phyloP scores from a whole-genome alignment of 2,888 invertebrate genomes.

The Spisula solida region DNA sequence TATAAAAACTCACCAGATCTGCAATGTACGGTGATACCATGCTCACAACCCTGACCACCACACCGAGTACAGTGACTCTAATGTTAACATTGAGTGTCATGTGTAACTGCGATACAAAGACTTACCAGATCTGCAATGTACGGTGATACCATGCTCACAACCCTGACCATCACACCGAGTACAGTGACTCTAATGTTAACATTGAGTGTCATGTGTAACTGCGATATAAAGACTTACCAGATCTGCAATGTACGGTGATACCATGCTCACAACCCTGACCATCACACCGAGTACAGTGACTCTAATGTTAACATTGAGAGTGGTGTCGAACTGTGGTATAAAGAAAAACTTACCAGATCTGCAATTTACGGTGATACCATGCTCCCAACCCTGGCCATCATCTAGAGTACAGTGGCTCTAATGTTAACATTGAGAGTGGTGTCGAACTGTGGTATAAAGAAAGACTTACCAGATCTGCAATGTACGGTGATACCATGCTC shows the following conservation, averaged over 20 bases:
- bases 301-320: too few species aligned
- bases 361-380: slow-evolving; percentile 95
- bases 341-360: slow-evolving; percentile 77
- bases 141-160: slow-evolving; percentile 95
- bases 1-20: slow-evolving; percentile 78
- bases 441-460: not conserved
- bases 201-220: too few species aligned
- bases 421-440: too few species aligned
- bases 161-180: slow-evolving; percentile 94
- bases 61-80: too few species aligned
- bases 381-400: slow-evolving; percentile 95
- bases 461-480: slow-evolving; percentile 88
- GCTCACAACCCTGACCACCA: slow-evolving; percentile 95
- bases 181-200: too few species aligned
- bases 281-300: too few species aligned
- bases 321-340: too few species aligned
- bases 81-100: too few species aligned
- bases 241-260: slow-evolving; percentile 93
- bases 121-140: slow-evolving; percentile 90
- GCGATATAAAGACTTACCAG: too few species aligned
- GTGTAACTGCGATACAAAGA: not conserved
- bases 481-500: slow-evolving; percentile 94
- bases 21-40: slow-evolving; percentile 95
- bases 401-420: too few species aligned
- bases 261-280: slow-evolving; percentile 95